phyloP scores from a whole-genome alignment of 1,140 invertebrate genomes.

The Brachionus rotundiformis region DNA sequence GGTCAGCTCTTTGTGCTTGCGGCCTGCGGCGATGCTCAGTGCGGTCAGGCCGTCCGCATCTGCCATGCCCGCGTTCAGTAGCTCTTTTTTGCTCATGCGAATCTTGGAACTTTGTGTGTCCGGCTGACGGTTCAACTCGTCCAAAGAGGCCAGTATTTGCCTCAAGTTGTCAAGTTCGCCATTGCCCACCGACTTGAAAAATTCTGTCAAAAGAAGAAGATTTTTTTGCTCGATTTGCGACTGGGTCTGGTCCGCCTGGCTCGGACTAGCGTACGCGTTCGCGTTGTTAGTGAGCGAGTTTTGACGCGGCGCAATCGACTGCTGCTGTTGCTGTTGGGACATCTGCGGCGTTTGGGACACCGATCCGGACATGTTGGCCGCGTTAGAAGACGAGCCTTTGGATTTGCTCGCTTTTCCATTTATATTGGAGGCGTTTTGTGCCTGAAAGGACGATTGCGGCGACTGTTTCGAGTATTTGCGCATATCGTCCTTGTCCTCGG shows the following conservation, averaged over 20 bases:
- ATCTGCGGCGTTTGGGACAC: neutral
- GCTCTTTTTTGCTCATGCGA: conserved; percentile 18
- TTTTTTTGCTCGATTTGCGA: conserved; percentile 40
- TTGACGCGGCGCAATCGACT: neutral
- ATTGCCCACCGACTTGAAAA: conserved; percentile 43
- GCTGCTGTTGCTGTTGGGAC: neutral
- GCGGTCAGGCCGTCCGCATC: conserved; percentile 48
- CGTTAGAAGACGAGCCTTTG: conserved; percentile 1
- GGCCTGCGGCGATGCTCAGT: conserved; percentile 50
- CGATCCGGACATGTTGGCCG: conserved; percentile 16
- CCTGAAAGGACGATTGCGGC: conserved; percentile 14
- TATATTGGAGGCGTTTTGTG: conserved; percentile 23
- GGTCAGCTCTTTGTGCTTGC: conserved; percentile 51
- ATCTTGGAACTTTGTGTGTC: neutral
- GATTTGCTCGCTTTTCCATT: conserved; percentile 19
- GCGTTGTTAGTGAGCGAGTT: neutral
- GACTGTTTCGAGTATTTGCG: conserved; percentile 40
- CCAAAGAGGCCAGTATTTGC: conserved; percentile 22
- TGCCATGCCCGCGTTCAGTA: conserved; percentile 46
- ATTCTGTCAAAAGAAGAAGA: conserved; percentile 32
- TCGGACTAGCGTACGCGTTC: neutral
- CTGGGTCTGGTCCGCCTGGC: neutral
- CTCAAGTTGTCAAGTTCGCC: conserved; percentile 38
- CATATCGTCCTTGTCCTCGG: conserved; percentile 48
- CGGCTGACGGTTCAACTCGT: neutral